Evolutionary conservation across 2,113 vertebrate genomes (phyloP), one percentile per base, ranked within the genome.

Genomic region (Pygathrix nemaeus): DNA sequence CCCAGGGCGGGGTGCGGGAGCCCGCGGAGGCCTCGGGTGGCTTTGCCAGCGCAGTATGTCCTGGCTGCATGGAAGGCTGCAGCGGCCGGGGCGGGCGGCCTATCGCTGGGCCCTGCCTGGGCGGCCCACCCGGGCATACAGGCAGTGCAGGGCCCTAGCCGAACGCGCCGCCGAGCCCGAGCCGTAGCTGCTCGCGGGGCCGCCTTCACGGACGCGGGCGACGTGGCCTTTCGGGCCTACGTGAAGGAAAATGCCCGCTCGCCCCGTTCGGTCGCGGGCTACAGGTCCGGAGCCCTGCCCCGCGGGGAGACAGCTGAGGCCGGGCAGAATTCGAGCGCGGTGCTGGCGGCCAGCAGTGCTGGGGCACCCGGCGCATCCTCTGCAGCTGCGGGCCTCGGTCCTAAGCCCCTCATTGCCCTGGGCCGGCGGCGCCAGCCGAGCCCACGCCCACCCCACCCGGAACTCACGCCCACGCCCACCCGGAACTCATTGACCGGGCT

Each of bases 1-100:
- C 93, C 10, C 9, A 99, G 93, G 99, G 99, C 95, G 98, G 97
- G 0, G 94, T 98, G 78, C 99, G 99, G 98, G 98, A 99, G 98
- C 99, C 99, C 0, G 98, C 98, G 25, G 85, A 86, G 35, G 96
- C 98, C 21, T 83, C 98, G 43, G 98, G 98, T 7, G 97, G 98
- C 83, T 99, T 99, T 6, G 97, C 99, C 90, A 99, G 99, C 98
- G 0, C 98, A 99, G 88, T 99, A 99, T 92, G 98, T 99, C 88
- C 64, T 92, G 0, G 99, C 96, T 99, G 99, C 89, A 97, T 99
- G 75, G 98, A 99, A 93, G 98, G 98, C 96, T 98, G 99, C 57
- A 98, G 96, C 99, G 98, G 95, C 98, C 99, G 90, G 98, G 98
- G 6, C 45, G 99, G 40, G 99, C 99, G 27, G 96, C 95, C 50